Evolutionary conservation across 2,113 vertebrate genomes (phyloP), one percentile per base, ranked within the genome.

Genomic region (Psettodes erumei): DNA sequence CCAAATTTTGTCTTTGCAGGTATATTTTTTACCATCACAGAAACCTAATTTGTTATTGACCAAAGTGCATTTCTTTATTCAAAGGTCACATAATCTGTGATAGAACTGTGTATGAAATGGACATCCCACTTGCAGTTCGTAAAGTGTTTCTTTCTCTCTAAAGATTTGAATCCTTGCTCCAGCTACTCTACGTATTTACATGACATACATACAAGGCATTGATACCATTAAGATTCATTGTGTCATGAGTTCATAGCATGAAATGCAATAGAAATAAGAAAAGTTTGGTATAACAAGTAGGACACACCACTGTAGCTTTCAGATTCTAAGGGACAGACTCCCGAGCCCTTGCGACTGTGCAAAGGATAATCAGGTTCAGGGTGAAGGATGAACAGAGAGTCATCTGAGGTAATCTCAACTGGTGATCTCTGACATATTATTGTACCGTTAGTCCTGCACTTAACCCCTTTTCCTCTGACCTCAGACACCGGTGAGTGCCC

Each of bases 301-400:
- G n/a, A n/a, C n/a, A n/a, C n/a, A n/a, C n/a, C n/a, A 21, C 28
- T 48, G 16, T 15, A 27, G 45, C 21, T 40, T 19, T 45, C 37
- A 13, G 27, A 47, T 50, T 79, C 0, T 28, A 11, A 21, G 28
- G 45, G 38, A 45, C 25, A 35, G 25, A 50, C n/a, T 61, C 50
- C 37, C 0, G 16, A 50, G 48, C 27, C 6, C 40, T 28, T 38
- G 60, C 4, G 4, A 47, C 21, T 62, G 19, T 53, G 23, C 32
- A 18, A 19, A 42, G 28, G 59, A 76, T 84, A 77, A 89, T 67
- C 38, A n/a, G 37, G 80, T 84, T 88, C 55, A 81, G 27, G 50
- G 15, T 19, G 33, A n/a, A 19, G 47, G n/a, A 33, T 12, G 23
- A 4, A 48, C 21, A 50, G 11, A 48, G 18, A 8, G 53, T 55